A percentile compares a stretch with the other conserved stretches of the same genome.
phyloP scores from a whole-genome alignment of 2,888 invertebrate species.

The Zygothrica quintamaculata region DNA sequence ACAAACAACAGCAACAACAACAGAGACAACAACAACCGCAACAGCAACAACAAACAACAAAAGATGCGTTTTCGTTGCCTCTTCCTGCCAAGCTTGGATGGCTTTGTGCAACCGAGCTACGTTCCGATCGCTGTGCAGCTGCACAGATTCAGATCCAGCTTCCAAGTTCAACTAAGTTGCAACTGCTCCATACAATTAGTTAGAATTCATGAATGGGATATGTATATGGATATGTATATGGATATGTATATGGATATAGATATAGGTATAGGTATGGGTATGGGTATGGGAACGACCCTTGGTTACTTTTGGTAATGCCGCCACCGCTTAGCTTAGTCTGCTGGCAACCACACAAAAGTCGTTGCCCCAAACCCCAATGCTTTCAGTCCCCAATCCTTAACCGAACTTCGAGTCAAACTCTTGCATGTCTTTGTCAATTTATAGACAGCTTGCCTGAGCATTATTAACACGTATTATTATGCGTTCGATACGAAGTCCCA shows the following conservation, averaged over 20 bases:
- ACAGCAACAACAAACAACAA: constrained; percentile 30
- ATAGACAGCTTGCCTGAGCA: constrained; percentile 79
- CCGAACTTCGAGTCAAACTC: constrained; percentile 35
- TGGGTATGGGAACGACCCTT: constrained; percentile 57
- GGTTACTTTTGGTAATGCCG: constrained; percentile 68
- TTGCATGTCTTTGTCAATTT: constrained; percentile 83
- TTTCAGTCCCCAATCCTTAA: constrained; percentile 18
- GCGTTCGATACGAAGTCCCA: too few species aligned
- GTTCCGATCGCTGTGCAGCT: constrained; percentile 75
- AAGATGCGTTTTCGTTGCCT: constrained; percentile 55
- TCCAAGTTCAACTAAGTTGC: constrained; percentile 56
- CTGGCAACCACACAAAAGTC: constrained; percentile 12
- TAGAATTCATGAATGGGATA: constrained; percentile 81
- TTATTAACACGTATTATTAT: constrained; percentile 82
- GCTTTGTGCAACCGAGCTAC: constrained; percentile 59
- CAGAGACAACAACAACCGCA: constrained; percentile 27
- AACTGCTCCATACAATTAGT: constrained; percentile 82
- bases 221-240: constrained; percentile 23
- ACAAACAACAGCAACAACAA: constrained; percentile 35
- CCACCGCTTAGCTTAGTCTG: constrained; percentile 15
- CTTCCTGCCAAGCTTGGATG: constrained; percentile 59
- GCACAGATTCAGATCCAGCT: constrained; percentile 74
- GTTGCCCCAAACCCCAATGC: constrained; percentile 21
- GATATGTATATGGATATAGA: too few species aligned
- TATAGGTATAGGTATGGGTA: constrained; percentile 25